Conservation (phyloP, 1,140 invertebrate species). For the Anastrepha obliqua region DNA sequence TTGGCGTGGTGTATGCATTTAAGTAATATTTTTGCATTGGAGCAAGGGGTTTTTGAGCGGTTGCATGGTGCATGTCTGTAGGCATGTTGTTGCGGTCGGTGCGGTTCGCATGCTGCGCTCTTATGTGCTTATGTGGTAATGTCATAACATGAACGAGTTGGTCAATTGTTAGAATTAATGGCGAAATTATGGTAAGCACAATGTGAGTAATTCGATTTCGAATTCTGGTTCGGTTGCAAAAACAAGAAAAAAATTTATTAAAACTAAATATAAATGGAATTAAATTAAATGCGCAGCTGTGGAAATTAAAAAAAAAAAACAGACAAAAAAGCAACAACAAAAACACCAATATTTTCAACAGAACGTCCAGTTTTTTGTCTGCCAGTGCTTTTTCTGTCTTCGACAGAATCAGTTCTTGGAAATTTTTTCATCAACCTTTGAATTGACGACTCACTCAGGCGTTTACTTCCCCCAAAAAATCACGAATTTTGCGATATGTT, state of each 20-base stretch:
- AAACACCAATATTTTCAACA: no score
- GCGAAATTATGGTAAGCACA: neutral
- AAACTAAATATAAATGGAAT: no score
- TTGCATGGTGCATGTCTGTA: neutral
- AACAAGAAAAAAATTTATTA: neutral
- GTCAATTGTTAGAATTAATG: constrained; percentile 45
- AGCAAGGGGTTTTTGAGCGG: neutral
- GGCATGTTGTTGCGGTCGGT: constrained; percentile 31
- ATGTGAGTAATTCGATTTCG: neutral
- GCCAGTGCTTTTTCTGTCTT: no score
- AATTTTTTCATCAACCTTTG: no score
- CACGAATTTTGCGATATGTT: no score
- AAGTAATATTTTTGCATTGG: neutral
- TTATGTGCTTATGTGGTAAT: constrained; percentile 24
- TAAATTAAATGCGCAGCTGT: no score
- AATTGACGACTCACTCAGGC: no score
- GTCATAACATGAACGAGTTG: neutral
- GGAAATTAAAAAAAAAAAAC: no score
- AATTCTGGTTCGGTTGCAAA: neutral
- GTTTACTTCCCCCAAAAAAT: no score
- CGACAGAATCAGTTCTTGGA: no score
- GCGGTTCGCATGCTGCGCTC: neutral
- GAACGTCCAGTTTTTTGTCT: no score
- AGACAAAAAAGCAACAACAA: no score
- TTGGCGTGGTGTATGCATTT: neutral